These are phyloP conservation scores for Daubentonia madagascariensis DNA, from an alignment of 2,113 vertebrate species.

Conservation along the genomic window DNA sequence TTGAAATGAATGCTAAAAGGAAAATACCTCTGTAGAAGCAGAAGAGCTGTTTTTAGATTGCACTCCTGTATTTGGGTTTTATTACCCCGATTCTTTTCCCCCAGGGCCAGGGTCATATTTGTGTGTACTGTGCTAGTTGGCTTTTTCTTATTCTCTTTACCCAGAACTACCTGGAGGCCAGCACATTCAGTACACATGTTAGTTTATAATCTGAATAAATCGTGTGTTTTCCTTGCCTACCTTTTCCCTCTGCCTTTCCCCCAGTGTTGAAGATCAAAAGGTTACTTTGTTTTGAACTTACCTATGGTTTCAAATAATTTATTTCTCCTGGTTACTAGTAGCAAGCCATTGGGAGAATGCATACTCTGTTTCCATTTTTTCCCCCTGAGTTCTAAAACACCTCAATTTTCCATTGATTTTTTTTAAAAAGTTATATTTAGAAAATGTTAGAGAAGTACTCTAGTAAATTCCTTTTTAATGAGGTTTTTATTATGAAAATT, in stretches of 20 bases:
- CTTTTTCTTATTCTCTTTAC: slow-evolving; percentile 54
- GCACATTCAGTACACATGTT: neutral
- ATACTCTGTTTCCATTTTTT: neutral
- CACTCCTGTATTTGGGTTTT: slow-evolving; percentile 72
- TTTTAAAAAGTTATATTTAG: neutral
- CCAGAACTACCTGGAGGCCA: slow-evolving; percentile 39
- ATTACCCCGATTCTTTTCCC: slow-evolving; percentile 45
- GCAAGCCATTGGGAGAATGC: neutral
- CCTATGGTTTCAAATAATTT: slow-evolving; percentile 39
- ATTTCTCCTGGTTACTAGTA: slow-evolving; percentile 29
- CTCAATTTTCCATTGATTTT: neutral
- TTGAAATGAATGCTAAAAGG: slow-evolving; percentile 41
- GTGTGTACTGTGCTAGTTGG: slow-evolving; percentile 33
- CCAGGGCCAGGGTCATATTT: slow-evolving; percentile 17
- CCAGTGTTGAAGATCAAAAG: slow-evolving; percentile 39
- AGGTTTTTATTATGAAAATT: neutral
- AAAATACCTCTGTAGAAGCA: slow-evolving; percentile 59
- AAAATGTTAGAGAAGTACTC: slow-evolving; percentile 24
- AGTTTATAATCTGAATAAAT: slow-evolving; percentile 49
- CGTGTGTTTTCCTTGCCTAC: neutral
- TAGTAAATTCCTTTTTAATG: neutral
- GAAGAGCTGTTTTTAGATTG: slow-evolving; percentile 72
- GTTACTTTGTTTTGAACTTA: slow-evolving; percentile 53
- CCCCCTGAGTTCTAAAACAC: neutral
- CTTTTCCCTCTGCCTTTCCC: neutral